Base-by-base conservation (phyloP, 2,888 invertebrate species). In the Drosophila emarginata region DNA sequence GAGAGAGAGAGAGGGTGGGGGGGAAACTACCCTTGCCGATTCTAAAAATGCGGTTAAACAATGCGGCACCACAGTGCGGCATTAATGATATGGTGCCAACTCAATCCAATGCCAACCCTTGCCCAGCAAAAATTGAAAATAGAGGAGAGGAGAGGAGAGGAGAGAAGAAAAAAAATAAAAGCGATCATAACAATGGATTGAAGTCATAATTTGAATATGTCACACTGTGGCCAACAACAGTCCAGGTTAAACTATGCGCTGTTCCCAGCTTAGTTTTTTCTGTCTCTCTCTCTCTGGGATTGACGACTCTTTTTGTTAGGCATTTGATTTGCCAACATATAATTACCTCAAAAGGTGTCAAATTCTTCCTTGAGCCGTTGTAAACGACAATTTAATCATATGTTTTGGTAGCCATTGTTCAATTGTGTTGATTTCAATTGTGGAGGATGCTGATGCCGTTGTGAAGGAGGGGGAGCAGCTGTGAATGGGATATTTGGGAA, bases 81-180 rank as follows among this genome's bases (percentile, higher is more conserved):
- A 84, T 79, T 89, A 89, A 89, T 89, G 90, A 89, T 90, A 88
- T 84, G 77, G 70, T 81, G 80, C 81, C 75, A 80, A 80, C 77
- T 83, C 81, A 32, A 36, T 54, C 32, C 32, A 28, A 28, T 23
- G 6, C 45, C 45, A 45, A 45, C 45, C 45, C 45, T 45, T 45
- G 18, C 45, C 45, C 45, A 45, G 18, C 18, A 36, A 7, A 15
- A 45, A 3, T 0, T 9, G 18, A 15, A 9, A 15, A 45, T 1
- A 45, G 18, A 18, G 39, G 40, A 45, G 45, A 18, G n/a, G n/a
- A n/a, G n/a, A n/a, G n/a, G n/a, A n/a, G n/a, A n/a, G n/a, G n/a
- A n/a, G n/a, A n/a, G n/a, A n/a, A n/a, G n/a, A 18, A 45, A 6
- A 18, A 18, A 45, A 4, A 11, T 11, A 45, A 45, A 45, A 45